phyloP scores from a whole-genome alignment of 2,888 invertebrate genomes.

The Mechanitis messenoides region DNA sequence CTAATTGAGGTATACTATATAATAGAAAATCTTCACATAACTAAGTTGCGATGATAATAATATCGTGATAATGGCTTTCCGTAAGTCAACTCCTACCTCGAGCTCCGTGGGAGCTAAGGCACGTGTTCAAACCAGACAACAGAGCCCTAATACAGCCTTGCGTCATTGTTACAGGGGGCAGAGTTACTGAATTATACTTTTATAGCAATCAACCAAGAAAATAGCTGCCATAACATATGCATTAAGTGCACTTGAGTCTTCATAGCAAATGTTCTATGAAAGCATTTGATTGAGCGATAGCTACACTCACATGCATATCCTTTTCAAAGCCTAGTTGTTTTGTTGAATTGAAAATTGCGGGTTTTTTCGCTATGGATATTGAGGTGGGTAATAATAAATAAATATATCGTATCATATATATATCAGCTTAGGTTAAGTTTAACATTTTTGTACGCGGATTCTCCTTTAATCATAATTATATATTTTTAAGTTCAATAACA shows the following conservation, averaged over 20 bases:
- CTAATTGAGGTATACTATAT: background rate
- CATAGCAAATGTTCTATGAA: conserved; percentile 3
- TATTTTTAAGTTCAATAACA: too few species aligned
- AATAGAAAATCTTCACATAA: conserved; percentile 5
- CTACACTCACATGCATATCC: background rate
- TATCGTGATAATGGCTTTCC: conserved; percentile 13
- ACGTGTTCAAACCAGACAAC: conserved; percentile 11
- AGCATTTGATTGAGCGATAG: conserved; percentile 1
- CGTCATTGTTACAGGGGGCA: conserved; percentile 3
- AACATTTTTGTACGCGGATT: too few species aligned
- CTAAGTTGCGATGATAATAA: conserved; percentile 10
- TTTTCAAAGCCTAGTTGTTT: background rate
- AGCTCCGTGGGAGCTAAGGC: conserved; percentile 18
- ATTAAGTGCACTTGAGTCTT: conserved; percentile 3
- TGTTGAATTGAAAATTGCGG: too few species aligned
- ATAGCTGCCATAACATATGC: conserved; percentile 2
- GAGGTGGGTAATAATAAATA: too few species aligned
- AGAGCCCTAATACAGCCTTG: conserved; percentile 8
- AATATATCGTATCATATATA: too few species aligned
- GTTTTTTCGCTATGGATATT: too few species aligned
- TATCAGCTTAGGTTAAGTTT: too few species aligned
- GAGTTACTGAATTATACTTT: conserved; percentile 1
- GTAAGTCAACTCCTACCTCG: conserved; percentile 19
- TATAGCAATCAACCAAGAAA: conserved; percentile 2
- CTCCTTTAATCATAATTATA: too few species aligned